These are phyloP conservation scores for Pristis pectinata DNA, from an alignment of 2,797 vertebrate species.

Conservation along the genomic window DNA sequence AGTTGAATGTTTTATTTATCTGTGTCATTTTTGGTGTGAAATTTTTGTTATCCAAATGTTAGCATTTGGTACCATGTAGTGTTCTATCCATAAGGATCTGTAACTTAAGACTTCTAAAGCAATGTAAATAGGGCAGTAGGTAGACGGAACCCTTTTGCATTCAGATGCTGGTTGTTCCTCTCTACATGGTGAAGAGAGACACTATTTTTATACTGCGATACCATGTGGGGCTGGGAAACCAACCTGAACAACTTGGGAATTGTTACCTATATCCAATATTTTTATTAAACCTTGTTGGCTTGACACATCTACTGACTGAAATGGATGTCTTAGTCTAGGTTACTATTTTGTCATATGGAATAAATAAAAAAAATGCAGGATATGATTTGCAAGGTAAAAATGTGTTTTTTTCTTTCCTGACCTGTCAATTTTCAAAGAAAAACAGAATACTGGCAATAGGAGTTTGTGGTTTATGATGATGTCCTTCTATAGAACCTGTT, in stretches of 20 bases:
- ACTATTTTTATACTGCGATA: conserved; percentile 68
- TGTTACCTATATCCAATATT: conserved; percentile 65
- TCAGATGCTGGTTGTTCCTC: conserved; percentile 55
- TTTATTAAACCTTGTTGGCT: conserved; percentile 67
- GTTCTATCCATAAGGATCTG: conserved; percentile 54
- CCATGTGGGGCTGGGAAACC: conserved; percentile 56
- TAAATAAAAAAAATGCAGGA: conserved; percentile 74
- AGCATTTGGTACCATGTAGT: conserved; percentile 56
- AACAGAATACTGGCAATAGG: conserved; percentile 6
- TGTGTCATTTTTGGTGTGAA: conserved; percentile 55
- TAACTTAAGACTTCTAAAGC: conserved; percentile 56
- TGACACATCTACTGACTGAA: conserved; percentile 64
- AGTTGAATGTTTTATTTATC: conserved; percentile 63
- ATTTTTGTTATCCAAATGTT: conserved; percentile 45
- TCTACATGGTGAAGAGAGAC: conserved; percentile 64
- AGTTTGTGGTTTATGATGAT: conserved; percentile 35
- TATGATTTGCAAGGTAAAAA: conserved; percentile 46
- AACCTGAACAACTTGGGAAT: conserved; percentile 56
- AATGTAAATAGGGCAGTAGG: conserved; percentile 59
- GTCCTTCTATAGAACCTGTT: conserved; percentile 32
- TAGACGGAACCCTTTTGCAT: conserved; percentile 52
- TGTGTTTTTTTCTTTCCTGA: conserved; percentile 33
- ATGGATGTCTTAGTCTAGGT: conserved; percentile 69
- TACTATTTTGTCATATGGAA: conserved; percentile 70
- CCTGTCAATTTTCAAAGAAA: conserved; percentile 36